Conservation (phyloP, 64 coral and sea anemone species). For the Porites australiensis region DNA sequence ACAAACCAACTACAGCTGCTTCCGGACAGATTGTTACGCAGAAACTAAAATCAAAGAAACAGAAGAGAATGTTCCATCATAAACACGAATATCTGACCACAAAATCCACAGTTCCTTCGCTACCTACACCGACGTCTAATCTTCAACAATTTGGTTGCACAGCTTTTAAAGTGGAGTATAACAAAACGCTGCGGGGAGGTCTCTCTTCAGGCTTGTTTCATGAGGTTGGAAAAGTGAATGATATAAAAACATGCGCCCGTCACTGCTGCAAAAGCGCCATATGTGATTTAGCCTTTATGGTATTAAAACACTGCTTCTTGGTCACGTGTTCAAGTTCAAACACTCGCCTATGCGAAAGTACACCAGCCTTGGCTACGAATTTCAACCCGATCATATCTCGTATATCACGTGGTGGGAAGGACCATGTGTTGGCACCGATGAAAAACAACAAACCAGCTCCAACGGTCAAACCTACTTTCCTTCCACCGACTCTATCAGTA, state of each 20-base stretch:
- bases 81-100: neutral
- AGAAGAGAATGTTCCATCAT: neutral
- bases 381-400: slow-evolving; percentile 72
- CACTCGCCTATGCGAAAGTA: slow-evolving; percentile 71
- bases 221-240: slow-evolving; percentile 78
- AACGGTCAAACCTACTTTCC: neutral
- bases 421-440: neutral
- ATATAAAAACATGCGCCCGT: slow-evolving; percentile 71
- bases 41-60: neutral
- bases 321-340: slow-evolving; percentile 83
- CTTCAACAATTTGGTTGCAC: slow-evolving; percentile 33
- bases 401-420: slow-evolving; percentile 16
- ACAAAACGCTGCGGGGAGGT: slow-evolving; percentile 77
- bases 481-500: neutral
- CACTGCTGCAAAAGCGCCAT: slow-evolving; percentile 81
- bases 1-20: neutral
- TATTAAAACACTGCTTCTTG: slow-evolving; percentile 82
- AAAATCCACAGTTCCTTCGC: neutral
- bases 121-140: neutral
- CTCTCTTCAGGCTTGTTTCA: slow-evolving; percentile 81
- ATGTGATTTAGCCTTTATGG: slow-evolving; percentile 95
- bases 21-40: neutral
- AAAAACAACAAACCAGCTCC: neutral
- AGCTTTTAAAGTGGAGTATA: slow-evolving; percentile 58
- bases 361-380: slow-evolving; percentile 69